These are phyloP conservation scores for Danionella cerebrum DNA, from an alignment of 2,113 vertebrate species.

Conservation along the genomic window DNA sequence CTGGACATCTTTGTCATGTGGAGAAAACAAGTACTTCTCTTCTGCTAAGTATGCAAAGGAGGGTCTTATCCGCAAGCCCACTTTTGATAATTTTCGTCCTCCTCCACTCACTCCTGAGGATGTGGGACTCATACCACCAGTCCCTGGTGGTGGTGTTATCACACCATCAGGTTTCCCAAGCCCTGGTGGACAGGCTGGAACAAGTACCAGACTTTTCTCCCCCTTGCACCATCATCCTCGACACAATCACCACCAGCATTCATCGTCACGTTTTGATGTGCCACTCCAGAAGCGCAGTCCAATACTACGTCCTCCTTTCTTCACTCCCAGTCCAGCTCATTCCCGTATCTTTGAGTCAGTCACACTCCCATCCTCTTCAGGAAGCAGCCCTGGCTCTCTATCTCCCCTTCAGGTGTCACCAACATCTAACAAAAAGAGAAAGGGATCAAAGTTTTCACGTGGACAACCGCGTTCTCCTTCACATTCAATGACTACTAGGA, in stretches of 20 bases:
- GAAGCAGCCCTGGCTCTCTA: constrained; percentile 64
- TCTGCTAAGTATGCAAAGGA: constrained; percentile 99
- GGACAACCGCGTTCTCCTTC: constrained; percentile 85
- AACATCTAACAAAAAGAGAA: constrained; percentile 64
- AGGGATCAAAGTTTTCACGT: constrained; percentile 68
- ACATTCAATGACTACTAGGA: constrained; percentile 94
- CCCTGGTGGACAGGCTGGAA: constrained; percentile 50
- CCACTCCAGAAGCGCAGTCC: constrained; percentile 85
- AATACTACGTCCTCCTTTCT: constrained; percentile 82
- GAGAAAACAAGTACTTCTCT: constrained; percentile 90
- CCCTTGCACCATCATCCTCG: constrained; percentile 63
- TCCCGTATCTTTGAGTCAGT: constrained; percentile 95
- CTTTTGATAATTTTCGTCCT: constrained; percentile 96
- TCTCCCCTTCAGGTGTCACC: constrained; percentile 70
- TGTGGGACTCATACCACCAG: constrained; percentile 75
- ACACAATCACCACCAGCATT: constrained; percentile 50
- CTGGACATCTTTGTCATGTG: constrained; percentile 86
- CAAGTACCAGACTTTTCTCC: constrained; percentile 78
- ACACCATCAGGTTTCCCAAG: constrained; percentile 63
- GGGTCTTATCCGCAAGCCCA: constrained; percentile 93
- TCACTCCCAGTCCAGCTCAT: constrained; percentile 94
- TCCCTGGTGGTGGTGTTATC: constrained; percentile 58
- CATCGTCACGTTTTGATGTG: constrained; percentile 75
- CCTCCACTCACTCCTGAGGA: constrained; percentile 92
- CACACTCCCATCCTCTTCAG: constrained; percentile 71